Conservation (phyloP, 1,140 invertebrate species). For the Acromyrmex charruanus region DNA sequence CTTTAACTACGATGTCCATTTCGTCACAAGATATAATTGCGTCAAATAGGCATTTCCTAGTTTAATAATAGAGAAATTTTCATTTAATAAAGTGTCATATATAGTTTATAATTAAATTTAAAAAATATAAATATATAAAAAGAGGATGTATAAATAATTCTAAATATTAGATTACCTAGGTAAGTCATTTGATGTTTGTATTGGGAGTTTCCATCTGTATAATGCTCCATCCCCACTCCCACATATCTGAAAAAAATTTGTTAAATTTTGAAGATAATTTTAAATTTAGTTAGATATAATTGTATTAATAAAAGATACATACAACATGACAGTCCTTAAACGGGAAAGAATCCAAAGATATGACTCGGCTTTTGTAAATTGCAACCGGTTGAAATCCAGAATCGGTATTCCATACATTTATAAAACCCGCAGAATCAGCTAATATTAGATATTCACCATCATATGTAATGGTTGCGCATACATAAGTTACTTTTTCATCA, state of each 20-base stretch:
- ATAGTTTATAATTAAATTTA: not conserved
- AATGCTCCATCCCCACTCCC: slow-evolving; percentile 80
- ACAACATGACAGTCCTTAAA: slow-evolving; percentile 81
- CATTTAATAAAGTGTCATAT: too few relatives aligned
- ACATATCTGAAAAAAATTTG: slow-evolving; percentile 79
- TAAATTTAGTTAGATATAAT: slow-evolving; percentile 5
- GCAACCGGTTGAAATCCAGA: slow-evolving; percentile 74
- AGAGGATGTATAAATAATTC: slow-evolving; percentile 18
- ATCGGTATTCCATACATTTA: slow-evolving; percentile 78
- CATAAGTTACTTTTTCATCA: slow-evolving; percentile 69
- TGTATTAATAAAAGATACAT: slow-evolving; percentile 45
- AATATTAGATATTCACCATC: slow-evolving; percentile 82
- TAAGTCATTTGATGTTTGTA: slow-evolving; percentile 71
- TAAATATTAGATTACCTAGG: slow-evolving; percentile 67
- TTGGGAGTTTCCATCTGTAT: slow-evolving; percentile 81
- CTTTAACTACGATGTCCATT: slow-evolving; percentile 77
- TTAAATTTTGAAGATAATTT: slow-evolving; percentile 31
- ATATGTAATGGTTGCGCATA: slow-evolving; percentile 82
- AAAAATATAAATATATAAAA: slow-evolving; percentile 15
- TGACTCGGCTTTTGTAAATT: slow-evolving; percentile 79
- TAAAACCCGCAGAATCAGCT: slow-evolving; percentile 80
- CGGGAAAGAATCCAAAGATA: slow-evolving; percentile 82
- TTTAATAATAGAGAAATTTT: slow-evolving; percentile 34
- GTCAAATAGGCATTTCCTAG: slow-evolving; percentile 80
- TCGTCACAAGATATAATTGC: slow-evolving; percentile 77